Evolutionary conservation across 1,140 invertebrate species (phyloP), one percentile per base, ranked within the genome.

Genomic region (Ceratina australensis): DNA sequence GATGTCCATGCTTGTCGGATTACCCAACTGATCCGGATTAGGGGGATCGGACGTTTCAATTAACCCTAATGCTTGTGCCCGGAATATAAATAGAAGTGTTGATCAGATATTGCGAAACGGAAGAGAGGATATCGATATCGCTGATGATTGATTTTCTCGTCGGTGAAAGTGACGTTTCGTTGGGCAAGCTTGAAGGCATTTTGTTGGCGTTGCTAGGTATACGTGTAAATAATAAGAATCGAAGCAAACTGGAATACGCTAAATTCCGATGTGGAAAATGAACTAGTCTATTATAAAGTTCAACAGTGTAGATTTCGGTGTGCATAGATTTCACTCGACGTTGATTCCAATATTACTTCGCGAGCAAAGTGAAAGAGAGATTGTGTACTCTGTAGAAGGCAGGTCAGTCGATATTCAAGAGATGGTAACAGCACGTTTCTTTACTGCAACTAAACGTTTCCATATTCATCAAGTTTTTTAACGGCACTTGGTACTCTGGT

Each of bases 1-100:
- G 68, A 61, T 71, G 61, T 83, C 67, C 66, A 79, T 76, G 78
- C 76, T 82, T 73, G 80, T 82, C 76, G 61, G 80, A 83, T 74
- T 79, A 79, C 28, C 33, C 52, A 42, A 67, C 56, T 75, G 68
- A 82, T 82, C 80, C 71, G 82, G 82, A 79, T 83, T 73, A 82
- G 56, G 56, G 50, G 71, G 66, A 75, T 75, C 68, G 71, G 80
- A 82, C 66, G 67, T 72, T 83, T 73, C 82, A 83, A 83, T 83
- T 82, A 83, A 79, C 72, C 65, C 59, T 72, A 83, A 82, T 82
- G 72, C 60, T 28, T 33, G 59, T 59, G 75, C 68, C 73, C 49
- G 65, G 65, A 77, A 81, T 82, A 76, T 67, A 67, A 67, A 68
- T 68, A 24, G 57, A 0, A 10, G 28, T 22, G 24, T 28, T 52